Evolutionary conservation across 2,797 vertebrate genomes (phyloP).

Genomic region (Synaphobranchus kaupii): DNA sequence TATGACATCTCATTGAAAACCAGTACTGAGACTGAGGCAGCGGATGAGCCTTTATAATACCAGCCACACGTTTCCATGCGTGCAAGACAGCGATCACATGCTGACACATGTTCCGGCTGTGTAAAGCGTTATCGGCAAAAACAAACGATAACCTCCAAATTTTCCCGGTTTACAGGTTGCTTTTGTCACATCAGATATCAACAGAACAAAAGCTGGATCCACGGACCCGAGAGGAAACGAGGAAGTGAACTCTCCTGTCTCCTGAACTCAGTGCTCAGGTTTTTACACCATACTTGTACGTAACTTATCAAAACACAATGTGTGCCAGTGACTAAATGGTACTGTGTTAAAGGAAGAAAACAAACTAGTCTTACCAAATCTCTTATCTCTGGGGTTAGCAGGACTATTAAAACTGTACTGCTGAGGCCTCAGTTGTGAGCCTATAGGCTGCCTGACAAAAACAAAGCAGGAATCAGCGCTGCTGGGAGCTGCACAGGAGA

Average conservation of each 20-base stretch:
- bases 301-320: neutral
- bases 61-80: neutral
- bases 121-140: neutral
- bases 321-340: neutral
- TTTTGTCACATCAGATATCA: neutral
- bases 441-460: conserved; percentile 11
- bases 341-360: neutral
- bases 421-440: conserved; percentile 3
- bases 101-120: neutral
- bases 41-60: neutral
- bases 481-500: neutral
- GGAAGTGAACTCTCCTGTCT: neutral
- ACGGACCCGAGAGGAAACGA: neutral
- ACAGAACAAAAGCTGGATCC: neutral
- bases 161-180: neutral
- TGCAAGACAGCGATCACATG: neutral
- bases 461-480: conserved; percentile 7
- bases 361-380: conserved; percentile 13
- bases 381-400: conserved; percentile 8
- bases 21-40: neutral
- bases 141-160: neutral
- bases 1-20: neutral
- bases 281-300: neutral
- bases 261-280: neutral
- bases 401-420: conserved; percentile 3